These are phyloP conservation scores for Tragelaphus strepsiceros DNA, from an alignment of 2,113 vertebrate genomes.

Conservation along the genomic window DNA sequence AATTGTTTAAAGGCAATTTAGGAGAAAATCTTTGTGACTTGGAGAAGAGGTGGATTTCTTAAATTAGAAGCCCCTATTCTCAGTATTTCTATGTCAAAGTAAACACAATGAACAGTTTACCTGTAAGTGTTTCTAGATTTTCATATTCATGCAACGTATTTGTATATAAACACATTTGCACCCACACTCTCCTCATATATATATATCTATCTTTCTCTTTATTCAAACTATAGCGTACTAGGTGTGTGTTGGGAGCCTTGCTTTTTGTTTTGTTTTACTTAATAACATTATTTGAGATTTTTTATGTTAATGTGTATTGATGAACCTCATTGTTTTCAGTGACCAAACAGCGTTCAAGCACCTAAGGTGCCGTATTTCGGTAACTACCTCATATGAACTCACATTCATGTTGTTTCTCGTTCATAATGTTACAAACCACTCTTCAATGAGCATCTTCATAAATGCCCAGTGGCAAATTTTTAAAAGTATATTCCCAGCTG, in stretches of 20 bases:
- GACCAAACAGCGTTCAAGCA: not conserved
- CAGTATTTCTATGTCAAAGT: not conserved
- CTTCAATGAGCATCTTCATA: not conserved
- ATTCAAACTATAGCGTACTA: not conserved
- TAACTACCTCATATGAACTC: not conserved
- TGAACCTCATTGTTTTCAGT: not conserved
- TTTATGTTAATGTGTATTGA: not conserved
- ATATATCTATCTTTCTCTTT: not conserved
- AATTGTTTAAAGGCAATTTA: not conserved
- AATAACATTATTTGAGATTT: not conserved
- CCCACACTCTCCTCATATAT: not conserved
- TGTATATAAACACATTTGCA: not conserved
- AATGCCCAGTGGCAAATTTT: not conserved
- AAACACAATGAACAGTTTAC: not conserved
- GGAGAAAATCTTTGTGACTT: not conserved
- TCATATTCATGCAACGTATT: not conserved
- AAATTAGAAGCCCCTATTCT: not conserved
- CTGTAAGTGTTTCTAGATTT: not conserved
- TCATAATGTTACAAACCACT: not conserved
- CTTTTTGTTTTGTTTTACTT: not conserved
- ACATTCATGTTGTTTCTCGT: not conserved
- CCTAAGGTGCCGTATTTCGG: not conserved
- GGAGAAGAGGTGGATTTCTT: not conserved
- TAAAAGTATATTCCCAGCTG: not conserved
- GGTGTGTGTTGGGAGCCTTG: not conserved